Evolutionary conservation across 2,888 invertebrate genomes (phyloP), one percentile per base, ranked within the genome.

Genomic region (Eilema depressum): DNA sequence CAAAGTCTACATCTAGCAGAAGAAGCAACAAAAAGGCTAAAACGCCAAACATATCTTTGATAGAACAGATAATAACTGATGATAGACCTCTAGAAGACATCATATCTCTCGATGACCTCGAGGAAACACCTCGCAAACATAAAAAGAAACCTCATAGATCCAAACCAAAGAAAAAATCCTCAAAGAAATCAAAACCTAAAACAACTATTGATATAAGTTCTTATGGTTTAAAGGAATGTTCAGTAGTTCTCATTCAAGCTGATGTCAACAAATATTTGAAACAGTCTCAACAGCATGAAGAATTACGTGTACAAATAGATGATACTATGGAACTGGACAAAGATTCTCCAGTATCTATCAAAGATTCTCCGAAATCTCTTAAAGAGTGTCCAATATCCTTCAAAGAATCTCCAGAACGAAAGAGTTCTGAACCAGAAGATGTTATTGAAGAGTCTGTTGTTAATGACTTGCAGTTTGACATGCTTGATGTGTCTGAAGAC

Each of bases 401-500:
- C 11, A 60, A 61, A 66, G 64, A 64, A n/a, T 60, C 14, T 28
- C 20, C 37, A 23, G 60, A 66, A 23, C 47, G 14, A 12, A 61
- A 56, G 47, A 28, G 26, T 41, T 20, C 69, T 10, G 25, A 60
- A 17, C 71, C 72, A 47, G 76, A 37, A 17, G 78, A 75, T 62
- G 68, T 79, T 25, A 73, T 78, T 23, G 85, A 84, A 68, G 85
- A 84, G 10, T 56, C 69, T 41, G 76, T 86, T 30, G 83, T 85
- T 8, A 91, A 89, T 79, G 92, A 93, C 66, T 81, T 94, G 56
- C 92, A 93, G 61, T 91, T 95, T 80, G 95, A 95, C 72, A 94
- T 95, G 94, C 85, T 95, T 70, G 95, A 95, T 83, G 94, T 95
- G 0, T 95, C 94, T 0, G 95, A 95, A 79, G 95, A 95, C 74